Evolutionary conservation across 2,888 invertebrate species (phyloP).

Genomic region (Phrixothrix hirtus): DNA sequence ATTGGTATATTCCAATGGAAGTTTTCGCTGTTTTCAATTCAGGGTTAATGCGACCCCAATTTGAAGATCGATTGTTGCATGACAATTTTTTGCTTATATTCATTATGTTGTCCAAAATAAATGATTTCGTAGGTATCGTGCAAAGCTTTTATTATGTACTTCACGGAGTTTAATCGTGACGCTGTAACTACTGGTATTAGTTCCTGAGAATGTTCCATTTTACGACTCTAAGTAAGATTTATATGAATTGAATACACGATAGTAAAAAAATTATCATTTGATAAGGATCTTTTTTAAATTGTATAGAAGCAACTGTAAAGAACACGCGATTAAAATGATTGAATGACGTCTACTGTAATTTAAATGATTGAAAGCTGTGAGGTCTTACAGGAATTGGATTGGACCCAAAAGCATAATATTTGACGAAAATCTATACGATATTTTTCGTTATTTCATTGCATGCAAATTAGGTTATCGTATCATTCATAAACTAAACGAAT

Average conservation of each 20-base stretch:
- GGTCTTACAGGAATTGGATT: no score
- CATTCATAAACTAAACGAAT: no score
- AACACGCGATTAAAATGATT: no score
- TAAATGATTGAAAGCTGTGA: no score
- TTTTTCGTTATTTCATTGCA: no score
- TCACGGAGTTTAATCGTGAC: background rate
- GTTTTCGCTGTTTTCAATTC: slow-evolving; percentile 15
- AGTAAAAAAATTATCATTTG: background rate
- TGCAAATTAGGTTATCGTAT: no score
- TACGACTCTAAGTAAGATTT: no score
- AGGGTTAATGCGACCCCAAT: slow-evolving; percentile 15
- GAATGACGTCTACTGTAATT: no score
- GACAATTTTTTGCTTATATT: background rate
- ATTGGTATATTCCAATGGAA: slow-evolving; percentile 14
- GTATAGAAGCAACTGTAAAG: no score
- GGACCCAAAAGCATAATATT: no score
- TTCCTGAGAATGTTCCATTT: no score
- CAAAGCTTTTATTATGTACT: background rate
- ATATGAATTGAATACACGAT: background rate
- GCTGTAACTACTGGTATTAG: background rate
- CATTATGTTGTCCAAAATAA: background rate
- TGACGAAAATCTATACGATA: no score
- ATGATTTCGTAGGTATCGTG: background rate
- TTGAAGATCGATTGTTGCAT: background rate
- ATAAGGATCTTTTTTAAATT: background rate